Base-by-base conservation (phyloP, 2,888 invertebrate genomes). In the Dicranocentrus wangi region DNA sequence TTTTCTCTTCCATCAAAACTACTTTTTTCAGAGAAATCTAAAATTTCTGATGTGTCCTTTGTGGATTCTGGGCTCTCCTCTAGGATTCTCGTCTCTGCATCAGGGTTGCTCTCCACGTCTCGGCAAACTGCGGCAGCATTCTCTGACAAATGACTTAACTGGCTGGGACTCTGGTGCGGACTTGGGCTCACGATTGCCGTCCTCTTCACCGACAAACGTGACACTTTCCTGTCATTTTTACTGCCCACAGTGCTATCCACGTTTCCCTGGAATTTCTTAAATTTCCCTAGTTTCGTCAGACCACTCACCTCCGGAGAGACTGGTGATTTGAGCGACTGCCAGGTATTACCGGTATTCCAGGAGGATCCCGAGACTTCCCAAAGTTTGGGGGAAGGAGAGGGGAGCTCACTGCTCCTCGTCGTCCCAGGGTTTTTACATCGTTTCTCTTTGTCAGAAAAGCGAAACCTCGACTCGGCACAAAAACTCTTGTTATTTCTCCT, bases 171-270 rank as follows among this genome's bases (percentile, higher is more conserved):
- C 55, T 19, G 61, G n/a, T 61, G 61, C 32, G 61, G 61, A 61
- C 63, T 42, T 42, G 63, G 63, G 23, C 42, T 63, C 21, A 63
- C 63, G 39, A 63, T 23, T 21, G 63, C 63, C 39, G 23, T 63
- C 39, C 63, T 15, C 17, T 63, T 63, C 15, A 42, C 39, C 19
- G 63, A 63, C 39, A 63, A 63, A 63, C 63, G 63, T 39, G 63
- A 39, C 63, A 63, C 63, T 63, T 63, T 27, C 61, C 61, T 61
- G 61, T 61, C 61, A 61, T 32, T 28, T 61, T 61, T 61, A n/a
- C n/a, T n/a, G 23, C 3, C 27, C 3, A 13, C 25, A 58, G 13
- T 13, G 58, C n/a, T n/a, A n/a, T n/a, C n/a, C n/a, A n/a, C 8
- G 23, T 21, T 63, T 21, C 23, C 21, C 23, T 27, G 7, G 42